Evolutionary conservation across 1,140 invertebrate genomes (phyloP).

Genomic region (Dolichoris vasculosae): DNA sequence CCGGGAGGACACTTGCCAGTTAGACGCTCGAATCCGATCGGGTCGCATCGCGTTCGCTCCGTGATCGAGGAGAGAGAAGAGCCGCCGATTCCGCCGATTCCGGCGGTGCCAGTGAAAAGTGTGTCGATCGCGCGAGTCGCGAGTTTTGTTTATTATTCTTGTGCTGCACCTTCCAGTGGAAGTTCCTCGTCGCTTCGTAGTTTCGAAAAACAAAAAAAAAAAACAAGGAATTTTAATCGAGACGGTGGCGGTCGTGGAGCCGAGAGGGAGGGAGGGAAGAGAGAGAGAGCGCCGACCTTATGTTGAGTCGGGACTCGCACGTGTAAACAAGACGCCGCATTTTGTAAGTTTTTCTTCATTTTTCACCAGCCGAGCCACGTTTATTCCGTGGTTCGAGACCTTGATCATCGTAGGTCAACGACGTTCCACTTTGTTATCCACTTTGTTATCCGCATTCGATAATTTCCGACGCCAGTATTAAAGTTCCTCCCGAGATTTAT

Average conservation of each 20-base stretch:
- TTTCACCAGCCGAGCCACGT: background rate
- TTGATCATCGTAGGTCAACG: conserved; percentile 1
- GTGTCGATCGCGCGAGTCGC: background rate
- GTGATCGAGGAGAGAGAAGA: background rate
- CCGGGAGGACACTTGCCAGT: conserved; percentile 16
- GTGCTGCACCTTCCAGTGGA: too few relatives aligned
- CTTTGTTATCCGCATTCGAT: background rate
- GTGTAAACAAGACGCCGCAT: background rate
- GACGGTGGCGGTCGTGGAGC: background rate
- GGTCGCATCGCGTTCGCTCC: background rate
- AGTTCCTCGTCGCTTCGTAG: too few relatives aligned
- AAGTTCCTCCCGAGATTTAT: background rate
- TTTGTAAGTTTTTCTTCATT: conserved; percentile 25
- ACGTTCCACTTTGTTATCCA: background rate
- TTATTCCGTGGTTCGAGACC: background rate
- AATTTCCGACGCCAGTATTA: conserved; percentile 14
- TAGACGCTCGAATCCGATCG: background rate
- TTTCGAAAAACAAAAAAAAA: too few relatives aligned
- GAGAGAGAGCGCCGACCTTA: background rate
- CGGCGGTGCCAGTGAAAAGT: background rate
- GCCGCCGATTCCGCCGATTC: too few relatives aligned
- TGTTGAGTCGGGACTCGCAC: background rate
- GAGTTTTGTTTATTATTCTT: background rate
- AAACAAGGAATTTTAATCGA: background rate
- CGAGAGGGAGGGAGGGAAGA: background rate